A percentile compares a stretch with the other conserved stretches of the same genome.
Evolutionary conservation across 2,888 invertebrate genomes (phyloP).

Genomic region (Orthosia gothica): DNA sequence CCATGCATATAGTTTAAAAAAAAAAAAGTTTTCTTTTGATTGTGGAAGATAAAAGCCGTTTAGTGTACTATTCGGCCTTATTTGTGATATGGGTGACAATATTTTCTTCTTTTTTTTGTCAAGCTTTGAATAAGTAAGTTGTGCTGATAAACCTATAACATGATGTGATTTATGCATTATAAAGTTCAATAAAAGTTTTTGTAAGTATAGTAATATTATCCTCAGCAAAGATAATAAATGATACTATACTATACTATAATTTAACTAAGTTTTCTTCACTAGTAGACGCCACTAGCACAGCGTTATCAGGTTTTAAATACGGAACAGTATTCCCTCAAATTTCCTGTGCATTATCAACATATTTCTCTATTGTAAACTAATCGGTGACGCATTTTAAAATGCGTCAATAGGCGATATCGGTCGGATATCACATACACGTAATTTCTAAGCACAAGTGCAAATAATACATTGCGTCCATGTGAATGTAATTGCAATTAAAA

Average conservation of each 20-base stretch:
- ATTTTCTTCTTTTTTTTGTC: not conserved
- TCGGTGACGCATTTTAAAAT: too few relatives aligned
- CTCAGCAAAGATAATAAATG: conserved; percentile 12
- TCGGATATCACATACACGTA: too few relatives aligned
- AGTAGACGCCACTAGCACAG: conserved; percentile 12
- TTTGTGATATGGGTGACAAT: not conserved
- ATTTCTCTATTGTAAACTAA: conserved; percentile 11
- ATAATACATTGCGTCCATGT: too few relatives aligned
- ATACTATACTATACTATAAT: conserved; percentile 21
- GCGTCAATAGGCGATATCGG: too few relatives aligned
- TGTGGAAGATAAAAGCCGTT: not conserved
- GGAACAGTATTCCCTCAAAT: conserved; percentile 6
- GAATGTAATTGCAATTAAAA: too few relatives aligned
- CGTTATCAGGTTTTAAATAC: conserved; percentile 27
- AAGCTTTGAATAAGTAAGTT: not conserved
- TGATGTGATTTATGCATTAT: not conserved
- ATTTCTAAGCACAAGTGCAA: too few relatives aligned
- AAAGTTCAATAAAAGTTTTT: not conserved
- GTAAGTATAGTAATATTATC: not conserved
- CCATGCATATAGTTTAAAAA: too few relatives aligned
- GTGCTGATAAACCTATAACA: not conserved
- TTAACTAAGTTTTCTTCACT: conserved; percentile 37
- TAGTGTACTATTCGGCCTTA: too few relatives aligned
- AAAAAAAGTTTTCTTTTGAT: too few relatives aligned
- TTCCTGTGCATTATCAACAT: conserved; percentile 4